Conservation (phyloP, 2,797 vertebrate genomes). For the Scyliorhinus canicula region DNA sequence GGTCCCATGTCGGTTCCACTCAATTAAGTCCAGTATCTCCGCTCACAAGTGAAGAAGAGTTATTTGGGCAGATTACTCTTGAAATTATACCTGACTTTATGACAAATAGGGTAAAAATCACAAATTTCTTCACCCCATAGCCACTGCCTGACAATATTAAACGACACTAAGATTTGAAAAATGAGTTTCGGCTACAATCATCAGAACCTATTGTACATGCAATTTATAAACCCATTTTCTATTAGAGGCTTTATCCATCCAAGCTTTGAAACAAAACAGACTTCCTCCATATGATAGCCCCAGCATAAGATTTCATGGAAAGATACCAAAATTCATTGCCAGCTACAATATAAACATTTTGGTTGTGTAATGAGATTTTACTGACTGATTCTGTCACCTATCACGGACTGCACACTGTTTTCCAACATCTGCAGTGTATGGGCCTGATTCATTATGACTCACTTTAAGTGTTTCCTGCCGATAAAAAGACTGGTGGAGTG, state of each 20-base stretch:
- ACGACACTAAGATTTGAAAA: not conserved
- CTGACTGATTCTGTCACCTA: constrained; percentile 29
- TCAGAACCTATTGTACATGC: not conserved
- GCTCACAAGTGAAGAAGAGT: not conserved
- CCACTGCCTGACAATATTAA: not conserved
- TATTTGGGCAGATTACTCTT: not conserved
- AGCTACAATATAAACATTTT: not conserved
- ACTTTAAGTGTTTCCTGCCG: constrained; percentile 49
- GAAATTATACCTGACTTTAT: not conserved
- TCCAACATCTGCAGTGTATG: constrained; percentile 46
- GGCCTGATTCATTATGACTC: constrained; percentile 62
- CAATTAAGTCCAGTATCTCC: not conserved
- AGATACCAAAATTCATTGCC: constrained; percentile 6
- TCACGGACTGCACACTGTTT: not conserved
- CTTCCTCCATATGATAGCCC: not conserved
- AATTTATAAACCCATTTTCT: not conserved
- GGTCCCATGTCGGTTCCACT: not conserved
- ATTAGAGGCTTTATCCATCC: not conserved
- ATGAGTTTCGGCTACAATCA: not conserved
- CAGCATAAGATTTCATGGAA: not conserved
- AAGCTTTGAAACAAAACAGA: not conserved
- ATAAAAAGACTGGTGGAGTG: constrained; percentile 50
- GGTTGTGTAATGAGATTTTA: constrained; percentile 2
- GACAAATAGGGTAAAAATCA: not conserved
- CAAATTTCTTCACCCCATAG: not conserved